Percentiles rank a stretch among this genome's conserved stretches.
Evolutionary conservation across 2,113 vertebrate species (phyloP).

Genomic region (Bostrychus sinensis): DNA sequence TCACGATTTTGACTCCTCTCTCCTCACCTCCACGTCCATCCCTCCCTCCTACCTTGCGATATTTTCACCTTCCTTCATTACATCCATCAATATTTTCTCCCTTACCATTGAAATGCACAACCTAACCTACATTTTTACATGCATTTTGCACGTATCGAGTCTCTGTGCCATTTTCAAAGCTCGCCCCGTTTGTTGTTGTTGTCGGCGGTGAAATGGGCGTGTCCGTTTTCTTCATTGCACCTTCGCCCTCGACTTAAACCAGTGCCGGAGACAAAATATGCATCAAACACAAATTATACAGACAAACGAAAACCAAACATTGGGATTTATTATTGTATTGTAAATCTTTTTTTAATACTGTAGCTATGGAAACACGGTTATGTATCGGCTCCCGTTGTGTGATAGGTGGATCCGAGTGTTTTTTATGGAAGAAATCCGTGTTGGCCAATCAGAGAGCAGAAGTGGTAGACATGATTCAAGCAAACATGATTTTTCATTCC

Average conservation of each 20-base stretch:
- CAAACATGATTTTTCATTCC: conserved; percentile 43
- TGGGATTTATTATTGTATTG: not conserved
- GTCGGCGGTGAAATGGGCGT: conserved; percentile 61
- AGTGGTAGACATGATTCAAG: conserved; percentile 23
- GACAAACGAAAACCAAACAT: not conserved
- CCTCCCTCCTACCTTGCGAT: not conserved
- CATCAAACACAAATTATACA: not conserved
- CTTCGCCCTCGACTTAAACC: conserved; percentile 12
- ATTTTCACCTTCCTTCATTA: not conserved
- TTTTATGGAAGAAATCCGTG: conserved; percentile 37
- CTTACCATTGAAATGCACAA: not conserved
- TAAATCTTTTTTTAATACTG: conserved; percentile 30
- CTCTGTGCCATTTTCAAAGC: not conserved
- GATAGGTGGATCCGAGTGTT: conserved; percentile 34
- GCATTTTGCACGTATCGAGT: not conserved
- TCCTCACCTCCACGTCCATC: conserved; percentile 17
- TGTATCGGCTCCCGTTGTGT: conserved; percentile 13
- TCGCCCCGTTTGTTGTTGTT: conserved; percentile 42
- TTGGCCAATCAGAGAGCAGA: conserved; percentile 44
- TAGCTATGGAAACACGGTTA: conserved; percentile 52
- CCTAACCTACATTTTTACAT: not conserved
- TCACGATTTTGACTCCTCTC: conserved; percentile 23
- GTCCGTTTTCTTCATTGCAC: conserved; percentile 45
- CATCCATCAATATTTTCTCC: not conserved
- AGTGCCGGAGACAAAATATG: not conserved